These are phyloP conservation scores for Myotis yumanensis DNA, from an alignment of 2,113 vertebrate species.

Conservation along the genomic window DNA sequence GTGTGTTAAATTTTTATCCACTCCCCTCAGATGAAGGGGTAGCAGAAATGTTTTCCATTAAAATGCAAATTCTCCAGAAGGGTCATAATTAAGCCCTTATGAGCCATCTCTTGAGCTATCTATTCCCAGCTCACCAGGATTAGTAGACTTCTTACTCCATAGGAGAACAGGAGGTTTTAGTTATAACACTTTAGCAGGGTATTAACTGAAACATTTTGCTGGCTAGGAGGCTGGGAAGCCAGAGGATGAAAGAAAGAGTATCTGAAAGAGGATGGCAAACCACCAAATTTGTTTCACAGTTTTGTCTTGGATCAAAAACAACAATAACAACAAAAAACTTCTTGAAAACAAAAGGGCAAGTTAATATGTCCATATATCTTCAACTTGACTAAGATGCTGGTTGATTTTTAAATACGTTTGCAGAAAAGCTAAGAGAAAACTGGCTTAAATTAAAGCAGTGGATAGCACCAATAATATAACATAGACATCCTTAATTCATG, in stretches of 20 bases:
- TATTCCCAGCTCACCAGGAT: not conserved
- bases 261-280: not conserved
- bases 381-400: not conserved
- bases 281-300: not conserved
- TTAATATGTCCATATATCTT: not conserved
- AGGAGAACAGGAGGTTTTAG: not conserved
- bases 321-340: not conserved
- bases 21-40: not conserved
- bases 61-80: not conserved
- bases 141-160: not conserved
- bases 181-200: not conserved
- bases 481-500: not conserved
- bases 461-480: not conserved
- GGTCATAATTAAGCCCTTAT: not conserved
- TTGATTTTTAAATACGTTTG: not conserved
- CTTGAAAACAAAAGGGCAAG: constrained; percentile 16
- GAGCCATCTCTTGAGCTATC: not conserved
- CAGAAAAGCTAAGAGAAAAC: not conserved
- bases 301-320: not conserved
- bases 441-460: not conserved
- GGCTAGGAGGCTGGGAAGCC: not conserved
- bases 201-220: not conserved
- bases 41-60: constrained; percentile 26
- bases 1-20: not conserved
- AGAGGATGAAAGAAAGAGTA: not conserved